These are phyloP conservation scores for Diabrotica virgifera DNA, from an alignment of 1,140 invertebrate genomes.

Conservation along the genomic window DNA sequence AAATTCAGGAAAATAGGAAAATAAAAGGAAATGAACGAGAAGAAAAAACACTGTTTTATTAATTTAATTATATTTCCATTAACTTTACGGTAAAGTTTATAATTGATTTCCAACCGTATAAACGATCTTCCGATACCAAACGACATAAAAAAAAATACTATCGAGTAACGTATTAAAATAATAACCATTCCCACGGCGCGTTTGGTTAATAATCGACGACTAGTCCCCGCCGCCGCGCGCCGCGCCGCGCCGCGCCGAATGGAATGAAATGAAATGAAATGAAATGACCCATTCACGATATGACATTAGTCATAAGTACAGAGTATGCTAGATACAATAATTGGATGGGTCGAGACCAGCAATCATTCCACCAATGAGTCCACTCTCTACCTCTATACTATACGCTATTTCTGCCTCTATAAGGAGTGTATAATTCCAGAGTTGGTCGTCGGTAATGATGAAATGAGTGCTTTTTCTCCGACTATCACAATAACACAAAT, in stretches of 20 bases:
- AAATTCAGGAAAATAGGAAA: too few relatives aligned
- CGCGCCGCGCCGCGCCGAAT: too few relatives aligned
- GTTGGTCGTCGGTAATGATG: constrained; percentile 46
- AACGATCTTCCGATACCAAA: too few relatives aligned
- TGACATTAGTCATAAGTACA: constrained; percentile 26
- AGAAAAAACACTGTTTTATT: too few relatives aligned
- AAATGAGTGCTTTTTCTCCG: constrained; percentile 43
- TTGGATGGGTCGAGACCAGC: constrained; percentile 30
- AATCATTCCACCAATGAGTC: constrained; percentile 35
- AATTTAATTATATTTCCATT: too few relatives aligned
- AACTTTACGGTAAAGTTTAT: too few relatives aligned
- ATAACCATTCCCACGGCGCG: not conserved
- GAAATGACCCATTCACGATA: constrained; percentile 27
- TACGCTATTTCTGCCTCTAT: constrained; percentile 21
- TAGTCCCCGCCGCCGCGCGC: not conserved
- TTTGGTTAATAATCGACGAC: not conserved
- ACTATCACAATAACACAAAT: constrained; percentile 33
- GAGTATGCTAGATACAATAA: constrained; percentile 29
- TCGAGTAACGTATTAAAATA: not conserved
- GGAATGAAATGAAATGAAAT: too few relatives aligned
- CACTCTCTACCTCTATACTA: constrained; percentile 5
- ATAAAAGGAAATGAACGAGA: too few relatives aligned
- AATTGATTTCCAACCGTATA: too few relatives aligned
- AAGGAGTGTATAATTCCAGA: constrained; percentile 41
- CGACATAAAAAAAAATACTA: not conserved